phyloP scores from a whole-genome alignment of 2,797 vertebrate genomes.

The Paedocypris micromegethes region DNA sequence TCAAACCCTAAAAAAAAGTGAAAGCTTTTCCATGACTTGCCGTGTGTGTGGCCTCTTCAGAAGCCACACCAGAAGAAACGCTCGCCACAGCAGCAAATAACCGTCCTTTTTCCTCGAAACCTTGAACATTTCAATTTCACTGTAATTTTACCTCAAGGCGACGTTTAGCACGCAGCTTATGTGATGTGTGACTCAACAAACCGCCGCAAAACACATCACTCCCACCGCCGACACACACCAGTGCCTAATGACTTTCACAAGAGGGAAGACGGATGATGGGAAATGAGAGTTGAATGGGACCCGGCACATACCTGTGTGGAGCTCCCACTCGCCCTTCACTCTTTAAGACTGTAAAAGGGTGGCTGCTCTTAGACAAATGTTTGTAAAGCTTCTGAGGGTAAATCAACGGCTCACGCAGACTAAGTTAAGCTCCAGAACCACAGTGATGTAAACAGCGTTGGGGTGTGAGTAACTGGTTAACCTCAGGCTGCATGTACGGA shows the following conservation, averaged over 20 bases:
- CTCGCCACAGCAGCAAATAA: neutral
- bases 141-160: constrained; percentile 23
- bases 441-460: constrained; percentile 29
- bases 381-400: constrained; percentile 31
- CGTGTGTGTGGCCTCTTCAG: constrained; percentile 4
- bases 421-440: constrained; percentile 32
- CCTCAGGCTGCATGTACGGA: constrained; percentile 12
- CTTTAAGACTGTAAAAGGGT: constrained; percentile 18
- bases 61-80: constrained; percentile 9
- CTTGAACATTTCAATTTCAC: neutral
- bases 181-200: constrained; percentile 15
- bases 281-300: constrained; percentile 1
- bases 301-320: constrained; percentile 2
- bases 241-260: constrained; percentile 25
- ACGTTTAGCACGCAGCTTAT: constrained; percentile 23
- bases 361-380: constrained; percentile 40
- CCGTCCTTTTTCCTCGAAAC: neutral
- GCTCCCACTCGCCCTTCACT: neutral
- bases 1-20: neutral
- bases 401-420: constrained; percentile 31
- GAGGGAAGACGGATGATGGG: constrained; percentile 21
- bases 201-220: constrained; percentile 33
- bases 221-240: constrained; percentile 30
- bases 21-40: neutral
- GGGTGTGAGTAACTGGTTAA: constrained; percentile 14